Evolutionary conservation across 2,888 invertebrate species (phyloP).

Genomic region (Leptopterna dolabrata): DNA sequence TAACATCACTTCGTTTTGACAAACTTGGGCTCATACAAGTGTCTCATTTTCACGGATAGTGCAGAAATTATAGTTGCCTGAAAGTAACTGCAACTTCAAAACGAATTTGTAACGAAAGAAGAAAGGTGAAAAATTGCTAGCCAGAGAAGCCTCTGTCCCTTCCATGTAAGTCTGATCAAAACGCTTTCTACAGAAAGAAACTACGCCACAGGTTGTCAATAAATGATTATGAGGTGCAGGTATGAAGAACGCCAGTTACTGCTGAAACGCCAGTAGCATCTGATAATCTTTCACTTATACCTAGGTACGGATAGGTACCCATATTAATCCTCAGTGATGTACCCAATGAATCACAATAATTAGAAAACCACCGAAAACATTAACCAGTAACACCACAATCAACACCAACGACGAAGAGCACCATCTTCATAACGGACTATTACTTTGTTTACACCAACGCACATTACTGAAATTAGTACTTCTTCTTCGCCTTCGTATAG

Average conservation of each 20-base stretch:
- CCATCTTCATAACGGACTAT: background rate
- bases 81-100: background rate
- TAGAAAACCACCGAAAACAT: background rate
- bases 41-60: background rate
- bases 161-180: background rate
- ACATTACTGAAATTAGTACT: constrained; percentile 37
- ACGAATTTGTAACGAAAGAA: background rate
- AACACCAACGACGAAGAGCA: too few species aligned
- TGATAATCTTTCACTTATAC: background rate
- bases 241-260: too few species aligned
- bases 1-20: too few species aligned
- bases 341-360: background rate
- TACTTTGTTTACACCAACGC: constrained; percentile 53
- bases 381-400: background rate
- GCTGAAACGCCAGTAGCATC: background rate
- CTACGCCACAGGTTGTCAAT: background rate
- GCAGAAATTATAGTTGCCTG: background rate
- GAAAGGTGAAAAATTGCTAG: background rate
- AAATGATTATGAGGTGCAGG: background rate
- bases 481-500: constrained; percentile 33
- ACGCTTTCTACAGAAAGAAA: background rate
- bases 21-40: too few species aligned
- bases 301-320: too few species aligned
- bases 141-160: background rate
- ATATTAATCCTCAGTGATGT: background rate